Evolutionary conservation across 2,888 invertebrate genomes (phyloP), one percentile per base, ranked within the genome.

Genomic region (Caenorhabditis macrosperma): DNA sequence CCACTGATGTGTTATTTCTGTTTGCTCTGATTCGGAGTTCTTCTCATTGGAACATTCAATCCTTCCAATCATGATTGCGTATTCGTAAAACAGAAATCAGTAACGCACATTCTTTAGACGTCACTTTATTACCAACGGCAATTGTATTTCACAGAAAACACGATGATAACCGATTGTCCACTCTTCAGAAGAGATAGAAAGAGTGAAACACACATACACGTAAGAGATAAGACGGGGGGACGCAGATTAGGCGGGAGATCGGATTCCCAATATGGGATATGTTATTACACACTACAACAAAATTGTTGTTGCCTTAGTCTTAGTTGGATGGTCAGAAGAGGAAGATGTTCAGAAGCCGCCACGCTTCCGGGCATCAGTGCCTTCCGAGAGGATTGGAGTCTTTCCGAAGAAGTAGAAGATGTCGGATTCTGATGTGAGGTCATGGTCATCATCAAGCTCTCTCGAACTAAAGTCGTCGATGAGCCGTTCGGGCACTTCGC

Each of bases 341-440:
- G 6, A 46, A 4, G 33, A 2, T 24, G 20, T 26, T 63, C 15
- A 74, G 59, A 74, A 64, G 28, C 74, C 74, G n/a, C 50, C 57
- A 6, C 57, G 64, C 30, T 59, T 64, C 30, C 50, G 7, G 26
- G 44, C 24, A 9, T 63, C 63, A 10, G 24, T 17, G 24, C 41
- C 52, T 22, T 61, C 55, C 4, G 60, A 15, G 9, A 61, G 33
- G 15, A 61, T 24, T n/a, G 41, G 35, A 6, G 20, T 20, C 22
- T 55, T 46, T 30, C 50, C 30, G 52, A 64, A 74, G 26, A 41
- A 28, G 48, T 67, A 75, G 67, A 67, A 60, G 28, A 67, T 67
- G 26, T 75, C 67, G 35, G 74, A 57, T 41, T 71, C 71, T 3
- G 52, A 20, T 0, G 59, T 22, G n/a, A 60, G 35, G 46, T 55